Conservation (phyloP, 2,888 invertebrate species). For the Trypoxylon attenuatum region DNA sequence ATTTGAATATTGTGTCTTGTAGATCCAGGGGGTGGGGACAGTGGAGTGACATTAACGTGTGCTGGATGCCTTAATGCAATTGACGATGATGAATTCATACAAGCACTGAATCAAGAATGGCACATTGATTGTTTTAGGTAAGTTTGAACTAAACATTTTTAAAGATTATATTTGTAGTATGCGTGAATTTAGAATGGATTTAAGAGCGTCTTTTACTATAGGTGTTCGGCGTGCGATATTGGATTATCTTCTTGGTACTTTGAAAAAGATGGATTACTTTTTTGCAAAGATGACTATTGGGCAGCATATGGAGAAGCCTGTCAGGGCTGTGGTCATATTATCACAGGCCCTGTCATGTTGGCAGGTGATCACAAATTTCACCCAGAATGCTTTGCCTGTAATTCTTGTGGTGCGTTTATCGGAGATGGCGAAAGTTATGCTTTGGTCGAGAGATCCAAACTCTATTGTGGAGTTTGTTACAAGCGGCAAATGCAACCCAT, state of each 20-base stretch:
- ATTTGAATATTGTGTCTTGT: background rate
- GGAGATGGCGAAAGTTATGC: conserved; percentile 96
- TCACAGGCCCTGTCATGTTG: conserved; percentile 94
- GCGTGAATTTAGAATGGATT: background rate
- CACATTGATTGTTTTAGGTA: conserved; percentile 92
- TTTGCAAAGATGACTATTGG: conserved; percentile 94
- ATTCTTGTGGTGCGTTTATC: conserved; percentile 86
- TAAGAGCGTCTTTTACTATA: conserved; percentile 74
- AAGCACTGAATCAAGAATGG: conserved; percentile 90
- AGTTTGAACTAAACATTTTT: conserved; percentile 81
- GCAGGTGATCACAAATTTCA: conserved; percentile 97
- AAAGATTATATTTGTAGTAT: background rate
- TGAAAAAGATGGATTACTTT: conserved; percentile 91
- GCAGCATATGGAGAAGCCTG: conserved; percentile 91
- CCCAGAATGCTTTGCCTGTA: conserved; percentile 95
- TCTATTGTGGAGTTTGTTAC: conserved; percentile 91
- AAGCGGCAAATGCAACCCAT: conserved; percentile 82
- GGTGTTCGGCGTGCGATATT: conserved; percentile 93
- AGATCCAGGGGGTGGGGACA: conserved; percentile 67
- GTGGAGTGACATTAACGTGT: conserved; percentile 75
- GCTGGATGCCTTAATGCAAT: conserved; percentile 86
- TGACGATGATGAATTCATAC: conserved; percentile 86
- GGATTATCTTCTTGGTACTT: conserved; percentile 93
- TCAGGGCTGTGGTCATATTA: conserved; percentile 90
- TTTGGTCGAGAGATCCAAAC: conserved; percentile 89